These are phyloP conservation scores for Asbolus verrucosus DNA, from an alignment of 1,140 invertebrate species.

Conservation along the genomic window DNA sequence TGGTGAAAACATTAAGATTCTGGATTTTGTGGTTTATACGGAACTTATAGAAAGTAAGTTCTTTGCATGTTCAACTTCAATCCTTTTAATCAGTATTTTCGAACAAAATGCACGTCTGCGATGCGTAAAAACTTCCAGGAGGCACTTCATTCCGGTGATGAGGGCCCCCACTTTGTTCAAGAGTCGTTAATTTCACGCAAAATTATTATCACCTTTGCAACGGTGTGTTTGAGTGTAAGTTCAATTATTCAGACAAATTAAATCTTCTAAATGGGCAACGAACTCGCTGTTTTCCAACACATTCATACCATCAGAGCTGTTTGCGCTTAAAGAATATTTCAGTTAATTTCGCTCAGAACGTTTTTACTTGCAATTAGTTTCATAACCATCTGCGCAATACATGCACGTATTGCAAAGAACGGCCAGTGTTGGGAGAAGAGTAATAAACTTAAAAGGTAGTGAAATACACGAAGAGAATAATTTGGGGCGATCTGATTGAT, in stretches of 20 bases:
- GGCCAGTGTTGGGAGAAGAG: background rate
- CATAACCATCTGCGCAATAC: background rate
- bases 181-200: slow-evolving; percentile 18
- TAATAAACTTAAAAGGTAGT: slow-evolving; percentile 16
- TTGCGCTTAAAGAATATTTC: slow-evolving; percentile 13
- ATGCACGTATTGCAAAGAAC: background rate
- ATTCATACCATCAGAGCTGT: no score
- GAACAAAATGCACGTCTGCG: slow-evolving; percentile 4
- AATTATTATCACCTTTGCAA: slow-evolving; percentile 28
- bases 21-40: slow-evolving; percentile 3
- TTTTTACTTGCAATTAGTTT: slow-evolving; percentile 14
- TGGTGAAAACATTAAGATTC: slow-evolving; percentile 12
- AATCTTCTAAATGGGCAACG: slow-evolving; percentile 4
- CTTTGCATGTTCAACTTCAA: slow-evolving; percentile 23
- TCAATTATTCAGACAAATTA: slow-evolving; percentile 21
- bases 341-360: background rate
- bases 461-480: slow-evolving; percentile 7
- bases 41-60: slow-evolving; percentile 27
- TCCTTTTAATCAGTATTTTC: slow-evolving; percentile 20
- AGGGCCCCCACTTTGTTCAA: slow-evolving; percentile 5
- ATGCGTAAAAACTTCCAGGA: no score
- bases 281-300: background rate
- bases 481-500: slow-evolving; percentile 23
- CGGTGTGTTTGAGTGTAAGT: slow-evolving; percentile 9
- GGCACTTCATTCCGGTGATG: no score